These are phyloP conservation scores for Troides aeacus DNA, from an alignment of 2,888 invertebrate genomes.

Conservation along the genomic window DNA sequence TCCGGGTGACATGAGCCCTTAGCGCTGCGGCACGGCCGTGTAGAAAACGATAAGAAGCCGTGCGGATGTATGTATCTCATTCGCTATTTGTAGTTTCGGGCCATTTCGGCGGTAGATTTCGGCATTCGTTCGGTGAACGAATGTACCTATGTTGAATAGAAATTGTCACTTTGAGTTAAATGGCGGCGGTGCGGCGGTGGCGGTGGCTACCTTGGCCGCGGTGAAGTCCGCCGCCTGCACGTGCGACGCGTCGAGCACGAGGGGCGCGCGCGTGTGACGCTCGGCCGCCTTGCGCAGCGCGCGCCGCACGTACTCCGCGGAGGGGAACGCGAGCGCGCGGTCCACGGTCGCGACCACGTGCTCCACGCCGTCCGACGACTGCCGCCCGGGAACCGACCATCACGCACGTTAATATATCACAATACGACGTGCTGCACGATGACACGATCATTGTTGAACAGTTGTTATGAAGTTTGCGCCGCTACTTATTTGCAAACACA, in stretches of 20 bases:
- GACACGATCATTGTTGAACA: background rate
- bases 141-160: no score
- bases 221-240: slow-evolving; percentile 90
- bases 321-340: slow-evolving; percentile 88
- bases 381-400: slow-evolving; percentile 17
- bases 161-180: no score
- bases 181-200: background rate
- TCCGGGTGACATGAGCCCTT: no score
- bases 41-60: no score
- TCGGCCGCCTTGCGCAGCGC: slow-evolving; percentile 86
- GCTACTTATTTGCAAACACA: background rate
- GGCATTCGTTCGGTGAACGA: no score
- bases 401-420: background rate
- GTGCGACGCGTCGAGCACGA: slow-evolving; percentile 90
- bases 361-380: slow-evolving; percentile 67
- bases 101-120: no score
- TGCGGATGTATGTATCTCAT: no score
- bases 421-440: background rate
- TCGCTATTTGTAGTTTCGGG: no score
- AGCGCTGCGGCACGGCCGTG: no score
- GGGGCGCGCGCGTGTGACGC: slow-evolving; percentile 76
- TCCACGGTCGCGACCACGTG: slow-evolving; percentile 83
- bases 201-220: slow-evolving; percentile 82
- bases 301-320: slow-evolving; percentile 86
- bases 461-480: background rate